phyloP scores from a whole-genome alignment of 2,113 vertebrate species.

The Microcebus lehilahytsara region DNA sequence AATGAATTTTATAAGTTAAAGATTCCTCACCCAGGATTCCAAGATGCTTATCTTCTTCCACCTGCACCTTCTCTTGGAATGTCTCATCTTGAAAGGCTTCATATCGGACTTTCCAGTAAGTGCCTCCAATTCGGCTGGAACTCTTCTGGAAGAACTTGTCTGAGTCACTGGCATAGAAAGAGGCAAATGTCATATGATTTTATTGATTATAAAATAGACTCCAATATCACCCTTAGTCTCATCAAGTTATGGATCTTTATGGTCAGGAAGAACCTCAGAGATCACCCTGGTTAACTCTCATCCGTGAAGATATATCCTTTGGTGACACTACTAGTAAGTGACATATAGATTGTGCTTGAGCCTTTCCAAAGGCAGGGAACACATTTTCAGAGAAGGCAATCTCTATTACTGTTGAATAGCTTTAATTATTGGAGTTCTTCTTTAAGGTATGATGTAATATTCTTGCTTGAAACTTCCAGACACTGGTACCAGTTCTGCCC shows the following conservation, averaged over 20 bases:
- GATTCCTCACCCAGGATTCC: conserved; percentile 84
- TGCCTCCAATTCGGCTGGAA: conserved; percentile 80
- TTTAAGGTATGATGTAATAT: conserved; percentile 1
- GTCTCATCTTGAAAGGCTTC: conserved; percentile 84
- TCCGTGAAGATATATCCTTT: background rate
- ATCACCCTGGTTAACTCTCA: background rate
- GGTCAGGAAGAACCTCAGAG: background rate
- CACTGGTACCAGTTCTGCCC: background rate
- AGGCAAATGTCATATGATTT: background rate
- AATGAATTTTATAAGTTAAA: conserved; percentile 22
- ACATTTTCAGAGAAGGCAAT: background rate
- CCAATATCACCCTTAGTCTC: background rate
- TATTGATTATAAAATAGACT: background rate
- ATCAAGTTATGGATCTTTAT: conserved; percentile 4
- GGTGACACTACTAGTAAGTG: background rate
- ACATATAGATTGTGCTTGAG: background rate
- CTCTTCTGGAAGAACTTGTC: conserved; percentile 81
- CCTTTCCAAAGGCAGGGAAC: conserved; percentile 1
- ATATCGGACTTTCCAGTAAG: conserved; percentile 86
- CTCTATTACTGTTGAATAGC: background rate
- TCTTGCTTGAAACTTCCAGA: conserved; percentile 17
- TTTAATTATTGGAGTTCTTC: background rate
- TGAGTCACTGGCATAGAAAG: conserved; percentile 74
- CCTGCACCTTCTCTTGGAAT: conserved; percentile 81
- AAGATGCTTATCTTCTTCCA: conserved; percentile 82